A percentile compares a stretch with the other conserved stretches of the same genome.
These are phyloP conservation scores for Poeciliopsis gracilis DNA, from an alignment of 2,797 vertebrate genomes.

Conservation along the genomic window DNA sequence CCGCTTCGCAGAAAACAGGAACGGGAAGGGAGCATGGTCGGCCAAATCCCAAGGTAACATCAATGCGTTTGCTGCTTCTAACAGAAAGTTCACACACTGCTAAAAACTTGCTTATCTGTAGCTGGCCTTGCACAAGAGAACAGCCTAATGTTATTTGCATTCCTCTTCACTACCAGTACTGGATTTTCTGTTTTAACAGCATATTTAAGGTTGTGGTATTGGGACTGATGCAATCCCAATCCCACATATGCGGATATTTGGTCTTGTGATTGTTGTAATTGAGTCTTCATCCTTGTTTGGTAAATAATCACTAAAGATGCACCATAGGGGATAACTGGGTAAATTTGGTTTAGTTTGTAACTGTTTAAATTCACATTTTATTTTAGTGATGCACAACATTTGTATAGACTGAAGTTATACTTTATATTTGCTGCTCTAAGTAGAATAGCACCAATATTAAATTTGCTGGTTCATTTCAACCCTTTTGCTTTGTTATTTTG, in stretches of 20 bases:
- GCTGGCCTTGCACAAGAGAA: conserved; percentile 2
- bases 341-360: not conserved
- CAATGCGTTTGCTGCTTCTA: conserved; percentile 1
- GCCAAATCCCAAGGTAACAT: conserved; percentile 86
- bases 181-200: not conserved
- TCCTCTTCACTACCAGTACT: not conserved
- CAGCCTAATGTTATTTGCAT: not conserved
- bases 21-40: conserved; percentile 76
- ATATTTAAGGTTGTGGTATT: not conserved
- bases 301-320: not conserved
- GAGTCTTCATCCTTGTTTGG: not conserved
- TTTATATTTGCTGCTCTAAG: no score
- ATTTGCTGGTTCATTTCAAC: not conserved
- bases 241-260: not conserved
- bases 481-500: not conserved
- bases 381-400: not conserved
- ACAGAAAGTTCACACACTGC: conserved; percentile 6
- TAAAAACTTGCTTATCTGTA: conserved; percentile 30
- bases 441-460: not conserved
- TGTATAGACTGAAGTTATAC: not conserved
- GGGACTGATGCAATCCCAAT: not conserved
- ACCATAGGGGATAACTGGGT: not conserved
- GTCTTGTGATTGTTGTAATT: not conserved
- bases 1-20: conserved; percentile 82
- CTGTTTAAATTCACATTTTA: not conserved